Evolutionary conservation across 2,888 invertebrate species (phyloP), one percentile per base, ranked within the genome.

Genomic region (Meta bourneti): DNA sequence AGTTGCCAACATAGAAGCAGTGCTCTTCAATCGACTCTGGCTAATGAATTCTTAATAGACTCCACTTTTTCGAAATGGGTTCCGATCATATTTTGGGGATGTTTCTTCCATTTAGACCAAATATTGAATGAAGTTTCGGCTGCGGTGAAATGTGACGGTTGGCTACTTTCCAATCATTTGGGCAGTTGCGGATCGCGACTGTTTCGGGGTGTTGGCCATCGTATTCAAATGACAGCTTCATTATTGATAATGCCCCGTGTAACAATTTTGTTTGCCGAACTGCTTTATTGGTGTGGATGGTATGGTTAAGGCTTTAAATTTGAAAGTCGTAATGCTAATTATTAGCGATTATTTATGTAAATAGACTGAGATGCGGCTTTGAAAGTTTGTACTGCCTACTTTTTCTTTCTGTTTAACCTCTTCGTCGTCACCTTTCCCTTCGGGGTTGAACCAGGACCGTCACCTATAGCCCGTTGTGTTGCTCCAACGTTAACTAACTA

Each of bases 101-200:
- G 78, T 86, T 86, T 86, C 85, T 86, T n/a, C 77, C 78, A 51
- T 78, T 77, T 86, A 69, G 69, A 78, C n/a, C 85, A 78, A 75
- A 75, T 75, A 84, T 84, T 84, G 69, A n/a, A 61, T 78, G 75
- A 84, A 79, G 79, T 16, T 16, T 71, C 49, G 54, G 34, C 61
- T 16, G 34, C 48, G 80, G 69, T 61, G 34, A 80, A 80, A 80
- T 61, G 80, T 11, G 34, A 84, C 74, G 70, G 49, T 70, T 86
- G 85, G 85, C 77, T 19, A 49, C 6, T 5, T 19, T 72, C 85
- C 85, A 86, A 78, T 86, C 74, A 75, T 61, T 61, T 16, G 52
- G 16, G 48, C 61, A 48, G 13, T 84, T 84, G 16, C 11, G 51
- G 69, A 77, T 77, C 48, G 78, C 49, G 61, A 70, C 70, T 70